Evolutionary conservation across 2,797 vertebrate genomes (phyloP).

Genomic region (Chelidonichthys spinosus): DNA sequence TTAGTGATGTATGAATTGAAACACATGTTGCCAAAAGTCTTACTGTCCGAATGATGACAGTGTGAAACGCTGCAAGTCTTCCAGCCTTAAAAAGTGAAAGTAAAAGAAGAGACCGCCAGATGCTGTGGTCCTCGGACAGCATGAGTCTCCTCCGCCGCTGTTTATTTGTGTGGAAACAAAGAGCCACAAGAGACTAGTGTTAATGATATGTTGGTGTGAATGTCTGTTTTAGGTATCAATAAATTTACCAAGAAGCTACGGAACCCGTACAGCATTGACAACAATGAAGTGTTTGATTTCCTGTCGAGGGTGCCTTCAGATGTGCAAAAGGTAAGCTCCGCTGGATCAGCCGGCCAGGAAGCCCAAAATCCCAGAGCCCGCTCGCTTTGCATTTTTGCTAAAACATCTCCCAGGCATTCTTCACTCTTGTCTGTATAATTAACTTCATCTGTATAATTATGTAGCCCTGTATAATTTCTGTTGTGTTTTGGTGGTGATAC

Average conservation of each 20-base stretch:
- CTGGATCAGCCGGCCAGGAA: constrained; percentile 77
- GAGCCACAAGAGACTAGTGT: constrained; percentile 63
- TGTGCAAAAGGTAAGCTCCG: constrained; percentile 93
- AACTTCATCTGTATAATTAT: constrained; percentile 79
- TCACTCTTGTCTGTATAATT: constrained; percentile 77
- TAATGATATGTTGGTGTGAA: constrained; percentile 80
- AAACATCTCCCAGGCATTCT: constrained; percentile 78
- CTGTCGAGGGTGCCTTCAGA: constrained; percentile 97
- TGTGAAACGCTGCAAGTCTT: constrained; percentile 3
- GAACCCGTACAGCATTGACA: constrained; percentile 96
- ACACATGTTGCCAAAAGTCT: not conserved
- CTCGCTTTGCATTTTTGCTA: constrained; percentile 61
- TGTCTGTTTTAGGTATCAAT: constrained; percentile 91
- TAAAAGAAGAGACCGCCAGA: constrained; percentile 33
- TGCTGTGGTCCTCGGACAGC: constrained; percentile 43
- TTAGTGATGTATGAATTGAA: not conserved
- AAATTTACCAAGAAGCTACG: constrained; percentile 99
- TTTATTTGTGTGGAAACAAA: constrained; percentile 79
- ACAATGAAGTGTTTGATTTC: constrained; percentile 97
- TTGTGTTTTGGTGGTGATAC: constrained; percentile 76
- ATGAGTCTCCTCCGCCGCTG: constrained; percentile 50
- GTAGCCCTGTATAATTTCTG: constrained; percentile 75
- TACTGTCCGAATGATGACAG: not conserved
- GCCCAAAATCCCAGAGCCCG: constrained; percentile 73
- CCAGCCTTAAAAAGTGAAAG: constrained; percentile 47